Evolutionary conservation across 53 echinoderm and acorn worm genomes (phyloP), one percentile per base, ranked within the genome.

Genomic region (Henricia sp.): DNA sequence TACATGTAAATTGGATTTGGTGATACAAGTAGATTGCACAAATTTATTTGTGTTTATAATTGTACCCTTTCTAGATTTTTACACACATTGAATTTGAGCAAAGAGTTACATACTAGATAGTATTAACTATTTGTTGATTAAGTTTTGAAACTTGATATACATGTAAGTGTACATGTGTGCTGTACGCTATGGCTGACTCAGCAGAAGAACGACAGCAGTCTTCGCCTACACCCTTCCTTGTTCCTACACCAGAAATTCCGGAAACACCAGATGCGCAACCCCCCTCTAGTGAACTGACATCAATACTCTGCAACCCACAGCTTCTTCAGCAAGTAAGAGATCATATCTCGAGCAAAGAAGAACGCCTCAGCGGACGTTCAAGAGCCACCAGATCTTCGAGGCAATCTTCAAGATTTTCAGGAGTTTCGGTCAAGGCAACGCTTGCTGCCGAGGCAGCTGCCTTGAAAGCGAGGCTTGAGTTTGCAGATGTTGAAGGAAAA

Each of bases 291-390:
- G 62, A 32, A 60, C 33, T 60, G 62, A 32, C 32, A 30, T 60
- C 14, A 11, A 60, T 60, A 29, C 62, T 60, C 62, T 2, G 8
- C 32, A 60, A 60, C 33, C 62, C 62, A 30, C 92, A 87, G 34
- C 64, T 88, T 2, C 62, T 60, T 10, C 5, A 32, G 2, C 62
- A 60, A 32, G 33, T 60, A 29, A 60, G 17, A 16, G 62, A 60
- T 60, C 32, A 60, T 6, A 60, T 60, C 62, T 60, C 33, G 62
- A 33, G 62, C 67, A 40, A 74, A 86, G 67, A 37, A 67, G 40
- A 86, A 86, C 32, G 86, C 86, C 2, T 37, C 67, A 28, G 75
- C 39, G 20, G 40, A 75, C 26, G 76, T 68, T 11, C 52, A 29
- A 1, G 67, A 67, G 68, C 67, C 6, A 60, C 30, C 10, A 60